Evolutionary conservation across 2,888 invertebrate species (phyloP), one percentile per base, ranked within the genome.

Genomic region (Peribatodes rhomboidaria): DNA sequence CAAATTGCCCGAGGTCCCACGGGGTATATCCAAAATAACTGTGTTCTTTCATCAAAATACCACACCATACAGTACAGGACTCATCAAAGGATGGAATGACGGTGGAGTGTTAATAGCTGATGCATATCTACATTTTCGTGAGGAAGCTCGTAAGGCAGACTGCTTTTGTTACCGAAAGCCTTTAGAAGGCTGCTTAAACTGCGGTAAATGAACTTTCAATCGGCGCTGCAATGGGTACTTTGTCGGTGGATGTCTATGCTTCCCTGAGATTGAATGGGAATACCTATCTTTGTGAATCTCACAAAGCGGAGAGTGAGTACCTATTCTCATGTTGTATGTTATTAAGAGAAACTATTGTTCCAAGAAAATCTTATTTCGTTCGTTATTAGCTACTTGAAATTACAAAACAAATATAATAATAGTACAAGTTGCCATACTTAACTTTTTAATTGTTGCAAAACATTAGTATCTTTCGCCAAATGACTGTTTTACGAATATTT

Each of bases 31-130:
- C 82, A 80, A 83, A 84, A 82, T 78, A 78, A 74, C 77, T 66
- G 74, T 64, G 70, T 75, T 78, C 81, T 82, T 82, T 83, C 81
- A 83, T 79, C 77, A 79, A 78, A 79, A 80, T 74, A 74, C 75
- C 74, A 71, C 73, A 73, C 69, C 71, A 61, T 57, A 72, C 72
- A 76, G 77, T 72, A 73, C 73, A 74, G 75, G 69, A 60, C 60
- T 73, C 68, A 73, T 84, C 83, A 84, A 84, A 83, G 83, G 83
- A 81, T 74, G 73, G 75, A 74, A 76, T 75, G 79, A 73, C 75
- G 75, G 73, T 77, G 72, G 79, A 81, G 85, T 84, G 84, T 84
- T 86, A 85, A 86, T 86, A 78, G 84, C 86, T 86, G 85, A 85
- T 86, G 77, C 76, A 69, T 85, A 85, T 86, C 86, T 82, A 65